These are phyloP conservation scores for Ligdia adustata DNA, from an alignment of 2,888 invertebrate species.

Conservation along the genomic window DNA sequence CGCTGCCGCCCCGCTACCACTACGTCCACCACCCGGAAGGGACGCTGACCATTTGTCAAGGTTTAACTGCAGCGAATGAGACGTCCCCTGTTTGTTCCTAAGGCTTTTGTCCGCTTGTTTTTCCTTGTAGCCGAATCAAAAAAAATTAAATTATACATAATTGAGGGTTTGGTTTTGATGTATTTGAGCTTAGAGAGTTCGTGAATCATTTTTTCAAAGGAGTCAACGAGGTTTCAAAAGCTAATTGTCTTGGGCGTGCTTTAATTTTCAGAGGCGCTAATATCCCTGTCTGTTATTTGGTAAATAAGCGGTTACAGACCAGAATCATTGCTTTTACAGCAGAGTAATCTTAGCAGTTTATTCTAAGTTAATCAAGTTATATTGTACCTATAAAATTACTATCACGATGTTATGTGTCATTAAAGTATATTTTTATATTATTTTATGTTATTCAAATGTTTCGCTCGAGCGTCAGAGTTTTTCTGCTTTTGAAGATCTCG, in stretches of 20 bases:
- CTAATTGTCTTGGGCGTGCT: background rate
- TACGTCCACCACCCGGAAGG: conserved; percentile 34
- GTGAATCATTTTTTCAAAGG: conserved; percentile 1
- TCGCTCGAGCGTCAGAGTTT: no score
- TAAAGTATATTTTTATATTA: no score
- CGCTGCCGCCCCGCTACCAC: conserved; percentile 37
- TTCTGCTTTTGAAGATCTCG: no score
- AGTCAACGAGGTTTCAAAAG: background rate
- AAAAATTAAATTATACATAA: conserved; percentile 15
- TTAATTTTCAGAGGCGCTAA: no score
- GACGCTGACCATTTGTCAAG: conserved; percentile 63
- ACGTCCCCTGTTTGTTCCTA: conserved; percentile 45
- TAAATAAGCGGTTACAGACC: no score
- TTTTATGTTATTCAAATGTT: no score
- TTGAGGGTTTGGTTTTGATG: conserved; percentile 16
- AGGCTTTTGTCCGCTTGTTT: conserved; percentile 33
- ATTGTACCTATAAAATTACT: no score
- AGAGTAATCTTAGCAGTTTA: no score
- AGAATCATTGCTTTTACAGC: no score
- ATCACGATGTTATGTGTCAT: no score
- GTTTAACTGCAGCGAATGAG: conserved; percentile 50
- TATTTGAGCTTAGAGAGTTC: background rate
- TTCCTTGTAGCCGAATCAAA: conserved; percentile 31
- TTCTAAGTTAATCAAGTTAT: no score
- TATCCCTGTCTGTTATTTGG: no score